These are phyloP conservation scores for Cottoperca gobio DNA, from an alignment of 2,797 vertebrate genomes.

Conservation along the genomic window DNA sequence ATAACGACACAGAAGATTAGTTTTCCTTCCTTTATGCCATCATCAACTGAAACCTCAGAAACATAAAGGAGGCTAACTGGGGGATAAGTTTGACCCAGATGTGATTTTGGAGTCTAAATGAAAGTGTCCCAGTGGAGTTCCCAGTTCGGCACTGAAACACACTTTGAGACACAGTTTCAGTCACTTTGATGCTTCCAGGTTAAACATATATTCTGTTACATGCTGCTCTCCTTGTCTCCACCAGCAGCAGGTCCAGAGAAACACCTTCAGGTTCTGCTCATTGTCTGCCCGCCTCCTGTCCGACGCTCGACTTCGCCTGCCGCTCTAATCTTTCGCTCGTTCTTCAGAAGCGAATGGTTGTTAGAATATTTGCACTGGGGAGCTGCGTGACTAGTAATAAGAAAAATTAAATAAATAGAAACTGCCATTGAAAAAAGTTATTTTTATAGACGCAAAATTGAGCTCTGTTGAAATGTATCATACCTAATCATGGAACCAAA, in stretches of 20 bases:
- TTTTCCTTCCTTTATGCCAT: background rate
- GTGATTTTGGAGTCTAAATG: constrained; percentile 41
- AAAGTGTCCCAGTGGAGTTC: constrained; percentile 43
- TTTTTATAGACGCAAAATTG: constrained; percentile 95
- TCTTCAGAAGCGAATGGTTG: constrained; percentile 91
- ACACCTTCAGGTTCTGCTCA: no score
- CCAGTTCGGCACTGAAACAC: constrained; percentile 59
- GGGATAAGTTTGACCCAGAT: constrained; percentile 63
- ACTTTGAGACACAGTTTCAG: constrained; percentile 66
- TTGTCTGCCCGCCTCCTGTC: background rate
- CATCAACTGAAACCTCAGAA: background rate
- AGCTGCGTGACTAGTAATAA: constrained; percentile 89
- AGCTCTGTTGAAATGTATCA: constrained; percentile 95
- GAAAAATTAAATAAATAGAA: constrained; percentile 62
- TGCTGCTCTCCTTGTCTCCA: no score
- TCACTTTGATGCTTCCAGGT: constrained; percentile 54
- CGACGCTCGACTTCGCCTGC: background rate
- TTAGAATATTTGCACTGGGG: constrained; percentile 98
- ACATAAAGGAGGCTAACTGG: constrained; percentile 34
- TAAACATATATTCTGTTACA: no score
- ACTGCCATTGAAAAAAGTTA: constrained; percentile 93
- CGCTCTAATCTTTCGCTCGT: constrained; percentile 86
- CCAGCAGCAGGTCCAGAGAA: no score
- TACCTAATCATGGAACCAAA: constrained; percentile 98
- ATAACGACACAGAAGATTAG: background rate